Evolutionary conservation across 53 echinoderm and acorn worm genomes (phyloP).

Genomic region (Crossaster papposus): DNA sequence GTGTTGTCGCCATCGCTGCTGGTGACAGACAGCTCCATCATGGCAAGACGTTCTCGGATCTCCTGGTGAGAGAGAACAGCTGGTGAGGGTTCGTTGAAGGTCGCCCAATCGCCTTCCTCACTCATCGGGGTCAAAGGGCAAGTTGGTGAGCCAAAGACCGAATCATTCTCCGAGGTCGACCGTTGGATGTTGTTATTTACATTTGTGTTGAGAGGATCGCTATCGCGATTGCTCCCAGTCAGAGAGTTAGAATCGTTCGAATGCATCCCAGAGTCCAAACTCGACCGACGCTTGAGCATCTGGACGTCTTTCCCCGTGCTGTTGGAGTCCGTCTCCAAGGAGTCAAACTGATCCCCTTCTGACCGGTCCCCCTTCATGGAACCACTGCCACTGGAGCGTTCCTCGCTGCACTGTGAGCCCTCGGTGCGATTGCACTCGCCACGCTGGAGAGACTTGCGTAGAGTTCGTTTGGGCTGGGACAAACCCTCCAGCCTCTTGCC

Average conservation of each 20-base stretch:
- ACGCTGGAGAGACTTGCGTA: conserved; percentile 72
- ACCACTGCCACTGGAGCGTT: conserved; percentile 85
- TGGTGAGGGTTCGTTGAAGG: neutral
- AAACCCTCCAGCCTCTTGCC: conserved; percentile 85
- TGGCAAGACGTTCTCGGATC: conserved; percentile 22
- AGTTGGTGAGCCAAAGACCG: conserved; percentile 1
- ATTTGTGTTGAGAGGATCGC: conserved; percentile 41
- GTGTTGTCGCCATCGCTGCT: neutral
- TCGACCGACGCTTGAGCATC: neutral
- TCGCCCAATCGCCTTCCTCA: neutral
- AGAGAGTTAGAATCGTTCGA: conserved; percentile 45
- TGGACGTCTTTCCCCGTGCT: conserved; percentile 56
- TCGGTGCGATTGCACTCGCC: conserved; percentile 68
- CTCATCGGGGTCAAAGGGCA: conserved; percentile 25
- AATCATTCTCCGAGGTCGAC: conserved; percentile 21
- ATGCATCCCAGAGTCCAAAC: conserved; percentile 45
- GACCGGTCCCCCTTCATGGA: conserved; percentile 72
- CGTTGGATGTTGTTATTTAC: conserved; percentile 32
- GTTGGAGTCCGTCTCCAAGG: conserved; percentile 65
- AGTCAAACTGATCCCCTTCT: conserved; percentile 53
- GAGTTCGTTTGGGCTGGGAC: conserved; percentile 72
- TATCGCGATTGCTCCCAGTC: conserved; percentile 26
- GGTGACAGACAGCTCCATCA: conserved; percentile 19
- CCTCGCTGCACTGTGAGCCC: conserved; percentile 83
- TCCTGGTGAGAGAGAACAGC: conserved; percentile 1